These are phyloP conservation scores for Amphiura filiformis DNA, from an alignment of 35 echinoderm and acorn worm species.

Conservation along the genomic window DNA sequence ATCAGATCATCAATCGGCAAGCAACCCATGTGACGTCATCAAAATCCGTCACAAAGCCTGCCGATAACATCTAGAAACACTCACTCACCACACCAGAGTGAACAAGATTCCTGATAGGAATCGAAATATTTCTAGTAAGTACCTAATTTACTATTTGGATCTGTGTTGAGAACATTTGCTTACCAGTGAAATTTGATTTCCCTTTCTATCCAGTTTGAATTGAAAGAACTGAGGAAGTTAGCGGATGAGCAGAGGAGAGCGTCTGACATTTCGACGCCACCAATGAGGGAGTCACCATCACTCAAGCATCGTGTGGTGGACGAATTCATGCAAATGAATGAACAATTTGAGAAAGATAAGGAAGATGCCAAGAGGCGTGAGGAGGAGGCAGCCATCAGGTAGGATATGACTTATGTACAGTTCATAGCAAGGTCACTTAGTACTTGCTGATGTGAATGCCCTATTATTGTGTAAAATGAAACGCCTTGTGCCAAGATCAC, in stretches of 20 bases:
- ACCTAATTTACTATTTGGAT: too few species aligned
- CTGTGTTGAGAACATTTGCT: too few species aligned
- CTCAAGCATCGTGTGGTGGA: conserved; percentile 93
- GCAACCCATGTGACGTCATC: too few species aligned
- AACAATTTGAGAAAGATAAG: conserved; percentile 58
- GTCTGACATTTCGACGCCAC: conserved; percentile 68
- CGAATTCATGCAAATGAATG: conserved; percentile 75
- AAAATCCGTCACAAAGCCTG: too few species aligned
- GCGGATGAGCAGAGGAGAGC: conserved; percentile 69
- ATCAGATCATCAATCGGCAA: too few species aligned
- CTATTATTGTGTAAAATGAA: neutral
- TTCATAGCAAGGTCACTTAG: too few species aligned
- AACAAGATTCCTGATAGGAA: too few species aligned
- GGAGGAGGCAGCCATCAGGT: conserved; percentile 65
- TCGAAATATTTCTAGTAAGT: too few species aligned
- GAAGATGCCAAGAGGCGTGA: conserved; percentile 37
- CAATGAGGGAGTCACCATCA: conserved; percentile 87
- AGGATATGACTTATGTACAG: neutral
- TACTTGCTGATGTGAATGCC: neutral
- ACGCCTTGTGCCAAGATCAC: too few species aligned
- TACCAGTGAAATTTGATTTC: too few species aligned
- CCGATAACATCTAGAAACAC: too few species aligned
- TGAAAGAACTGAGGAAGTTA: conserved; percentile 75
- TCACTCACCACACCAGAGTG: too few species aligned
- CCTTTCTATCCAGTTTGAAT: conserved; percentile 69